Base-by-base conservation (phyloP, 2,888 invertebrate species). In the Ophion obscuratus region DNA sequence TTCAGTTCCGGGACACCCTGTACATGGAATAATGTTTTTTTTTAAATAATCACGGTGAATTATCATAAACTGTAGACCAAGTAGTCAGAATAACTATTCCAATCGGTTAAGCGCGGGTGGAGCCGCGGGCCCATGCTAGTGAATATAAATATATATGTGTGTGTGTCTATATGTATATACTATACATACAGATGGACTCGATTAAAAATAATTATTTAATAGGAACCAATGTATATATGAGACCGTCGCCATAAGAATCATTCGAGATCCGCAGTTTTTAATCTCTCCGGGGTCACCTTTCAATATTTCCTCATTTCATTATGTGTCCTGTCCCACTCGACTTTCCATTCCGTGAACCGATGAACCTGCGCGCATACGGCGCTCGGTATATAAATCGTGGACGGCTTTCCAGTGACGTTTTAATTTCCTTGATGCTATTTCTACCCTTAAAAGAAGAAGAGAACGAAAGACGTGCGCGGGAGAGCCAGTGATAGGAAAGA, bases 331-430 rank as follows among this genome's bases (percentile, higher is more conserved):
- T 79, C 20, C 67, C 40, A 67, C 66, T 80, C 83, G 75, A 66
- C 53, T 75, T 67, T 79, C 53, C 80, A 64, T 9, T 80, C 27
- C 75, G 67, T 53, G 71, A 80, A 80, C 80, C 79, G 47, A 83
- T 78, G 76, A 80, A 85, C 83, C 75, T 73, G 83, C 80, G 76
- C 79, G 80, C 31, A 31, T 31, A 31, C 31, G 47, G 44, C 11
- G 10, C 79, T 70, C 57, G 20, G 61, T 62, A 71, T 9, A 44
- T 80, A 57, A 83, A 67, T 68, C 75, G 67, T 53, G 27, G 76
- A 76, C 31, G 71, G 80, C 76, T 83, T 80, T 77, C 71, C 85
- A 40, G 79, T 85, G 85, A 85, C 83, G 85, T 85, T 85, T 85
- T 83, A 83, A 85, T 85, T 85, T 85, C 85, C 85, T 79, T 27